Conservation (phyloP, 2,888 invertebrate genomes). For the Sycophila texana region DNA sequence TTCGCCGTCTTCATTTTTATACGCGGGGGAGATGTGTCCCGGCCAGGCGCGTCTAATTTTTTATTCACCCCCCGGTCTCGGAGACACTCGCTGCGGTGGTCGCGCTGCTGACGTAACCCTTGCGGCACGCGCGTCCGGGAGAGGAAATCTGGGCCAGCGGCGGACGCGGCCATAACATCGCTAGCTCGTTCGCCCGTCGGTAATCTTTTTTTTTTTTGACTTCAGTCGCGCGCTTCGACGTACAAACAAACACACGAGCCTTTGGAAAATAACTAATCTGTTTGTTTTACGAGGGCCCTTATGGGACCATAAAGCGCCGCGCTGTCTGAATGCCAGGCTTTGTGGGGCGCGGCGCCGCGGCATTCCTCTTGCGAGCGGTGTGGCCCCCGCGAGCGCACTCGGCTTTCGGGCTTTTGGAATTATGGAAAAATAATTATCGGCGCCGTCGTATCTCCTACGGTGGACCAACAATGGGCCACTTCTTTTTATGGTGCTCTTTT, state of each 20-base stretch:
- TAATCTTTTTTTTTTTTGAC: neutral
- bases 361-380: constrained; percentile 7
- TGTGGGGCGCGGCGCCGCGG: constrained; percentile 19
- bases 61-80: constrained; percentile 18
- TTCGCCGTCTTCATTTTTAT: constrained; percentile 52
- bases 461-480: constrained; percentile 11
- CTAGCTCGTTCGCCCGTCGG: neutral
- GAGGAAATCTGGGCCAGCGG: constrained; percentile 37
- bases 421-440: constrained; percentile 39
- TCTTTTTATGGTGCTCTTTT: constrained; percentile 31
- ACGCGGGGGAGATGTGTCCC: constrained; percentile 26
- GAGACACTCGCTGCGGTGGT: neutral
- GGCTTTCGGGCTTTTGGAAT: neutral
- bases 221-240: neutral
- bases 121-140: neutral
- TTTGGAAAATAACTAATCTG: constrained; percentile 47
- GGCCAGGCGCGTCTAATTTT: constrained; percentile 46
- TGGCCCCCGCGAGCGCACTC: neutral
- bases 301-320: constrained; percentile 24
- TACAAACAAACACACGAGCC: constrained; percentile 37
- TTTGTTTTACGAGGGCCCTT: constrained; percentile 50
- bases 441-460: neutral
- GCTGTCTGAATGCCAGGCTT: constrained; percentile 30
- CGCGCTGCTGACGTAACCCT: neutral
- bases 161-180: constrained; percentile 8